Base-by-base conservation (phyloP, 2,888 invertebrate species). In the Orthosia gothica region DNA sequence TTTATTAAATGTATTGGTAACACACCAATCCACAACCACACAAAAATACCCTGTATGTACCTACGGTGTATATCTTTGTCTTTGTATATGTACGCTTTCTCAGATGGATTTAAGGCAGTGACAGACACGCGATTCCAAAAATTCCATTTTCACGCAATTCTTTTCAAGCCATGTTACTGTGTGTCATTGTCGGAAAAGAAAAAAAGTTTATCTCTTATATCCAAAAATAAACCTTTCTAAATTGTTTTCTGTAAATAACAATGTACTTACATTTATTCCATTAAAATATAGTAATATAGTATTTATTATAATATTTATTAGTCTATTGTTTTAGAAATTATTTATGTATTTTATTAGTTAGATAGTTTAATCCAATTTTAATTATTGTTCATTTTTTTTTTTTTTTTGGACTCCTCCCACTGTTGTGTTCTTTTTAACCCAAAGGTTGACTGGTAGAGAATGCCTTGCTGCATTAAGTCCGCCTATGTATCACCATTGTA, bases 51-150 rank as follows among this genome's bases (percentile, higher is more conserved):
- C 4, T 73, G 18, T 32, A 40, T 73, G 18, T 32, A 40, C 18
- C 0, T 15, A 9, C 16, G 15, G 15, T 12, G 7, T 58, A 40
- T 62, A 63, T 63, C 16, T 26, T 58, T 55, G 20, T 45, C 13
- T 50, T 58, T 74, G 5, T 58, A 40, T 66, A 32, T 61, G 49
- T 50, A 82, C 52, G 47, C n/a, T 64, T 68, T 55, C 79, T 70
- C 20, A 59, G 67, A 65, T 55, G 64, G 70, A 71, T 70, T 77
- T 70, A 64, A 70, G 52, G 58, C 67, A 67, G 52, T 64, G 83
- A 78, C 59, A 78, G 79, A 78, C 82, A 82, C 40, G 83, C 59
- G 71, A 78, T 71, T 68, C 59, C 49, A 68, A 65, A 68, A 83
- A 80, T 65, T 68, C 57, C 54, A 65, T 71, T 78, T 82, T 68